Evolutionary conservation across 2,113 vertebrate species (phyloP), one percentile per base, ranked within the genome.

Genomic region (Pelmatolapia mariae): DNA sequence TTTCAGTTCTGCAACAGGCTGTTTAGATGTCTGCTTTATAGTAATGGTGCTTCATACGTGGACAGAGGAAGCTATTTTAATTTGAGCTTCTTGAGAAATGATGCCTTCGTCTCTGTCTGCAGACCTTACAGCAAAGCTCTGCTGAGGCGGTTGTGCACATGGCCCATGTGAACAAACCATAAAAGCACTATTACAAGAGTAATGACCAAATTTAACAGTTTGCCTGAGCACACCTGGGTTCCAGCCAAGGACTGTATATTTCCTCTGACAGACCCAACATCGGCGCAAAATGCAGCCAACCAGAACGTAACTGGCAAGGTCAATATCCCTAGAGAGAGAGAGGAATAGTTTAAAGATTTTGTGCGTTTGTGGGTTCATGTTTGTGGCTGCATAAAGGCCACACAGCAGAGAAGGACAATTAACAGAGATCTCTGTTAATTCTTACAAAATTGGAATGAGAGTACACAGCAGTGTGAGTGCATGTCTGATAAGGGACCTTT

Each of bases 161-260:
- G 94, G 94, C 94, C 94, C 92, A 68, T 89, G 87, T 24, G 89
- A 93, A 85, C 57, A 57, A 93, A 93, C 93, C 92, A 89, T 93
- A 93, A 93, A 94, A 91, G 87, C 92, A 87, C 93, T 89, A 95
- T 96, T 94, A 94, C 86, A 92, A 90, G 92, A 96, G 92, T 95
- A 95, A 96, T 96, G 95, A 95, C 90, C 93, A 95, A 93, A 95
- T 95, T 95, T 94, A 96, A 94, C 95, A 94, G 92, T 95, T 94
- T 93, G 89, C 92, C 92, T 93, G 91, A 43, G 91, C 94, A 94
- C 95, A 95, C 95, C 95, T 95, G 95, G 94, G 94, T 92, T 93
- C 94, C 91, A 89, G 86, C 87, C 92, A 80, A 89, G 89, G 86
- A 78, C 88, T 88, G 91, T 95, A 94, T 95, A 95, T 95, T 94